Conservation (phyloP, 2,113 vertebrate genomes). For the Neofelis nebulosa region DNA sequence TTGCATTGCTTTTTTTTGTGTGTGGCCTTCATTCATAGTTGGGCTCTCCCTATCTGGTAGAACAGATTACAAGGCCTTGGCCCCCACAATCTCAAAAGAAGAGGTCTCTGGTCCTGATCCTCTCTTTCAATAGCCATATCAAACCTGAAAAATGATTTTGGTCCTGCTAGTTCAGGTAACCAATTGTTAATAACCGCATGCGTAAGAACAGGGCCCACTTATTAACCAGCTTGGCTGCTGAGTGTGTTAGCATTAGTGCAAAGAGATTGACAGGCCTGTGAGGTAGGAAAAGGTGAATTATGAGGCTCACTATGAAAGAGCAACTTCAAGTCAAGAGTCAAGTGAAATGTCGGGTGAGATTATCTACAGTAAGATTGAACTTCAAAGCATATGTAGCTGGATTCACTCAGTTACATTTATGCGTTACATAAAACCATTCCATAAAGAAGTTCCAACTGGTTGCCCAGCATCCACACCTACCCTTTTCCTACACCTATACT, state of each 20-base stretch:
- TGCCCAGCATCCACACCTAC: not conserved
- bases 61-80: not conserved
- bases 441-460: not conserved
- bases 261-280: not conserved
- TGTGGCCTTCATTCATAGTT: not conserved
- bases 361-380: not conserved
- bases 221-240: not conserved
- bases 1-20: not conserved
- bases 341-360: not conserved
- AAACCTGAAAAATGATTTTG: not conserved
- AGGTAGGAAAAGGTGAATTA: not conserved
- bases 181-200: not conserved
- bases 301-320: not conserved
- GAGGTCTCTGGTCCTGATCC: not conserved
- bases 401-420: not conserved
- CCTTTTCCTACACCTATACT: not conserved
- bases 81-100: not conserved
- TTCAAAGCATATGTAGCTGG: not conserved
- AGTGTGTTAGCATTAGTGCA: not conserved
- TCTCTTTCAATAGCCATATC: not conserved
- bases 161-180: not conserved
- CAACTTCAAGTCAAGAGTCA: not conserved
- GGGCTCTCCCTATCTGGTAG: not conserved
- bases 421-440: not conserved
- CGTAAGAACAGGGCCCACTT: not conserved